Evolutionary conservation across 1,140 invertebrate genomes (phyloP).

Genomic region (Theocolax elegans): DNA sequence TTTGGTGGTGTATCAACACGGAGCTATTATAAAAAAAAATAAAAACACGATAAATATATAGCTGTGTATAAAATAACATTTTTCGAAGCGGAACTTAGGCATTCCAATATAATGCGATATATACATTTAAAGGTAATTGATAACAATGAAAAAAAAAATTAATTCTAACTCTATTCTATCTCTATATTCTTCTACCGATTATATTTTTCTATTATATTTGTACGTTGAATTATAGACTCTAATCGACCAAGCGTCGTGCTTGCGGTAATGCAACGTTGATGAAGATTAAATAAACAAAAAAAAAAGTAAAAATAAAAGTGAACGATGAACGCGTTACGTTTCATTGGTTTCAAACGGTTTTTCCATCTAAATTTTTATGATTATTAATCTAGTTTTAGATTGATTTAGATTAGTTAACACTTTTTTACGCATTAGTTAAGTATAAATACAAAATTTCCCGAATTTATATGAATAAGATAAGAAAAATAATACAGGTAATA

Average conservation of each 20-base stretch:
- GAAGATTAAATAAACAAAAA: conserved; percentile 39
- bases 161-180: conserved; percentile 66
- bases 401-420: too few species aligned
- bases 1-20: too few species aligned
- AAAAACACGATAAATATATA: conserved; percentile 20
- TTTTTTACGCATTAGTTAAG: too few species aligned
- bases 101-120: conserved; percentile 49
- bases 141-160: conserved; percentile 42
- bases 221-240: conserved; percentile 67
- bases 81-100: conserved; percentile 48
- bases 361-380: too few species aligned
- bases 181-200: conserved; percentile 68
- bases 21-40: too few species aligned
- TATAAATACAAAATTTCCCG: too few species aligned
- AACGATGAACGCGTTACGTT: too few species aligned
- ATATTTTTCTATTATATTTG: conserved; percentile 70
- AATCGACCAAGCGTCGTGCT: conserved; percentile 60
- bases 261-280: conserved; percentile 46
- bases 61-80: conserved; percentile 47
- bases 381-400: too few species aligned
- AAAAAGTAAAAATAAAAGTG: too few species aligned
- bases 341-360: too few species aligned
- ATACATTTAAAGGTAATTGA: conserved; percentile 47
- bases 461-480: too few species aligned
- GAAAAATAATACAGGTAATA: too few species aligned